Percentiles rank a stretch among this genome's conserved stretches.
These are phyloP conservation scores for Holacanthella duospinosa DNA, from an alignment of 2,888 invertebrate genomes.

Conservation along the genomic window DNA sequence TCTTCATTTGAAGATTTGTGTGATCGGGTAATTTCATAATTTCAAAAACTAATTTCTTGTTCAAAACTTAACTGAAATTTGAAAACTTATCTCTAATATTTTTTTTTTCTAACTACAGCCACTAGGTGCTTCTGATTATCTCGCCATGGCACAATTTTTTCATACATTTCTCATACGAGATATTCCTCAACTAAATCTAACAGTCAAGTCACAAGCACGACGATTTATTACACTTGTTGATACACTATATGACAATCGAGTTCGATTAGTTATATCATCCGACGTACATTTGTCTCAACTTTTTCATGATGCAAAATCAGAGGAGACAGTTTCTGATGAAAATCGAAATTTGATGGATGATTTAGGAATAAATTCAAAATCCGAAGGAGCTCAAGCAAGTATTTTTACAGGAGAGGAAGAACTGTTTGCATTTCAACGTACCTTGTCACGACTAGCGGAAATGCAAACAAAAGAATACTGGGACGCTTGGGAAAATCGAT, in stretches of 20 bases:
- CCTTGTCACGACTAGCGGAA: constrained; percentile 81
- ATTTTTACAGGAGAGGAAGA: constrained; percentile 98
- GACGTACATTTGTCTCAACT: constrained; percentile 64
- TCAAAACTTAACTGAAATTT: not conserved
- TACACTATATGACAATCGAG: constrained; percentile 87
- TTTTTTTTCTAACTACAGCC: constrained; percentile 51
- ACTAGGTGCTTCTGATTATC: constrained; percentile 87
- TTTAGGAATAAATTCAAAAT: constrained; percentile 66
- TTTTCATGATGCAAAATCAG: constrained; percentile 49
- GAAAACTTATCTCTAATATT: constrained; percentile 24
- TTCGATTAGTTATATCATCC: constrained; percentile 72
- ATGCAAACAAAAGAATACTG: constrained; percentile 95
- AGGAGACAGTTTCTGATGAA: constrained; percentile 57
- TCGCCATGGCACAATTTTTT: constrained; percentile 83
- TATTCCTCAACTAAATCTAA: constrained; percentile 70
- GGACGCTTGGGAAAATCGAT: constrained; percentile 66
- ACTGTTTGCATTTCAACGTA: constrained; percentile 89
- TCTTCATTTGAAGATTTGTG: constrained; percentile 82
- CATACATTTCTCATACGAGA: constrained; percentile 87
- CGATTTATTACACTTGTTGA: constrained; percentile 95
- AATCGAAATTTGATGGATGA: constrained; percentile 91
- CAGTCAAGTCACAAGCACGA: constrained; percentile 72
- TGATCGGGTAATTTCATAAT: constrained; percentile 53
- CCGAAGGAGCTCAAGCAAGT: constrained; percentile 66
- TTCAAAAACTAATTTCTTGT: not conserved